Evolutionary conservation across 1,140 invertebrate species (phyloP), one percentile per base, ranked within the genome.

Genomic region (Tyrophagus putrescentiae): DNA sequence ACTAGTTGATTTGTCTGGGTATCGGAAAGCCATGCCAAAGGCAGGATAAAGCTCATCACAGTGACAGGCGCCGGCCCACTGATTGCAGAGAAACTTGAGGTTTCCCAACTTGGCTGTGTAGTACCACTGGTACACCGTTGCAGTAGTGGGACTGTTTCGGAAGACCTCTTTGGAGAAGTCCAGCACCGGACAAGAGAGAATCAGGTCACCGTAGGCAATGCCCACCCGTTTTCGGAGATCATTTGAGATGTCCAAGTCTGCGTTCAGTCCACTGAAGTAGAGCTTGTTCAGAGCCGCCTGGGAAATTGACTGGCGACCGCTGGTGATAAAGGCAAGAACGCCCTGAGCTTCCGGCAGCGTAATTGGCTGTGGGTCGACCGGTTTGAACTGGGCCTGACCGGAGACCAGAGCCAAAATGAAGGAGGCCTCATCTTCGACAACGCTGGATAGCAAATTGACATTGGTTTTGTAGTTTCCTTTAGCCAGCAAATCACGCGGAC

Each of bases 381-480:
- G n/a, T n/a, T n/a, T n/a, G n/a, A n/a, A n/a, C n/a, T n/a, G n/a
- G n/a, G n/a, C n/a, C n/a, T n/a, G n/a, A n/a, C n/a, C n/a, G n/a
- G n/a, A n/a, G n/a, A n/a, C n/a, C n/a, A n/a, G n/a, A 39, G 13
- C 36, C 13, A 39, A 21, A 39, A 39, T 39, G 13, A 21, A 13
- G 21, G 36, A 39, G 21, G 13, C 36, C 36, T 39, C 36, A 21
- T 39, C 36, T 21, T 39, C 36, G 21, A 39, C 36, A 13, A 21
- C 21, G 36, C 36, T 39, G 13, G 21, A 13, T 13, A 39, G 36
- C 13, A 39, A 21, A 39, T 39, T 39, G 36, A 39, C 13, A 39
- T 39, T 21, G 21, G 36, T 39, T 72, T 96, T 97, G 73, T 94
- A 96, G 66, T 90, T 86, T 53, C 84, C 78, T 42, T 79, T 82